Evolutionary conservation across 2,797 vertebrate genomes (phyloP), one percentile per base, ranked within the genome.

Genomic region (Megalops cyprinoides): DNA sequence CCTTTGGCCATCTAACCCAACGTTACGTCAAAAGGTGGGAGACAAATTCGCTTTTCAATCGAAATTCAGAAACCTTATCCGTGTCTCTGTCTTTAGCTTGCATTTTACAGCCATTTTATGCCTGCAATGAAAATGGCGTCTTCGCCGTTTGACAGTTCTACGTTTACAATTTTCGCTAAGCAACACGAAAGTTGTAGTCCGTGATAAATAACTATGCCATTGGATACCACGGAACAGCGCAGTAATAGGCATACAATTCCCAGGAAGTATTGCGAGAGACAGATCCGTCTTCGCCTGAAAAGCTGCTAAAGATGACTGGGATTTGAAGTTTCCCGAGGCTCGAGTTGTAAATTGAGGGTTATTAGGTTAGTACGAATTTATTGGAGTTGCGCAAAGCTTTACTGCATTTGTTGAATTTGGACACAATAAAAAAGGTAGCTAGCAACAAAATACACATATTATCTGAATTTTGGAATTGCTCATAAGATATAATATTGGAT

Each of bases 51-150:
- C 86, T 51, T 85, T 88, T 86, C 78, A 49, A 87, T 60, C 87
- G 42, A 76, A 82, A 71, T 76, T 31, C 20, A 14, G 15, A 67
- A 82, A 74, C 80, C 82, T 75, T 49, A 74, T 76, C 83, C 67
- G 14, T 82, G 85, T 81, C 82, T 86, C 86, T 65, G 84, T 37
- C 89, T 87, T 79, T 80, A 79, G 85, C 85, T 88, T 23, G 79
- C 90, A 92, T 90, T 92, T 88, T 65, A 80, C 94, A 95, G 94
- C 96, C 97, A 98, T 98, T 95, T 98, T 94, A 95, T 91, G 91
- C 88, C 79, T 87, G 83, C 83, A 92, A 91, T 95, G 94, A 96
- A 98, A 97, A 97, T 98, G 97, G 96, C 95, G 87, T 89, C 92
- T 81, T 82, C 88, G 90, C 89, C 88, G 88, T 92, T 91, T 93